Conservation (phyloP, 2,888 invertebrate species). For the Calliopum simillimum region DNA sequence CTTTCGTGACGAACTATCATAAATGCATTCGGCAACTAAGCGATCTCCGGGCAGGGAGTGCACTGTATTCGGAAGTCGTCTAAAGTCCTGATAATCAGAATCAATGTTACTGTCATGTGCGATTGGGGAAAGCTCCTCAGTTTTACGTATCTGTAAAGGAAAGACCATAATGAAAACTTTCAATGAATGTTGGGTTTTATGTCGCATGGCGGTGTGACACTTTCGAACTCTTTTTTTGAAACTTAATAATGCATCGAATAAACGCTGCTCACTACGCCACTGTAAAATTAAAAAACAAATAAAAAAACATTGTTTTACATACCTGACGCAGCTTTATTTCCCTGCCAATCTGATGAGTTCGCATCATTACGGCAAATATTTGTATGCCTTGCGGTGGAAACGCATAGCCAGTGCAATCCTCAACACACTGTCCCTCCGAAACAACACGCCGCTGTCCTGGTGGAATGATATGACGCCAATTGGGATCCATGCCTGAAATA, state of each 20-base stretch:
- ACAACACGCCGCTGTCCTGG: conserved; percentile 74
- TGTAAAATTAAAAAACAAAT: no score
- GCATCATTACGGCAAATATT: conserved; percentile 75
- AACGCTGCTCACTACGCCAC: no score
- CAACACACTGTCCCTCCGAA: conserved; percentile 74
- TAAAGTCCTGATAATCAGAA: conserved; percentile 75
- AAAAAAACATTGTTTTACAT: conserved; percentile 20
- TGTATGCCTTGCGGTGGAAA: conserved; percentile 73
- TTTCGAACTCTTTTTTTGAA: no score
- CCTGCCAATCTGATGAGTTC: conserved; percentile 73
- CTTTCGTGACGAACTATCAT: conserved; percentile 73
- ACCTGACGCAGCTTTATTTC: conserved; percentile 73
- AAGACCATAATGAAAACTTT: background rate
- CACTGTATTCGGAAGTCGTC: conserved; percentile 70
- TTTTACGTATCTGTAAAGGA: conserved; percentile 67
- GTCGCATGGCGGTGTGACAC: no score
- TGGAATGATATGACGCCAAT: conserved; percentile 77
- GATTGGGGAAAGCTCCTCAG: conserved; percentile 72
- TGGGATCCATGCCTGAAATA: conserved; percentile 73
- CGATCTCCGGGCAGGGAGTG: conserved; percentile 74
- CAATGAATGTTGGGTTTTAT: no score
- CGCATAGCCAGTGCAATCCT: conserved; percentile 69
- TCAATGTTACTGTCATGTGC: conserved; percentile 74
- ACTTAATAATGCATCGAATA: no score
- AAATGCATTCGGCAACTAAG: conserved; percentile 75